phyloP scores from a whole-genome alignment of 23 tunicate species.

The Ciona savignyi region DNA sequence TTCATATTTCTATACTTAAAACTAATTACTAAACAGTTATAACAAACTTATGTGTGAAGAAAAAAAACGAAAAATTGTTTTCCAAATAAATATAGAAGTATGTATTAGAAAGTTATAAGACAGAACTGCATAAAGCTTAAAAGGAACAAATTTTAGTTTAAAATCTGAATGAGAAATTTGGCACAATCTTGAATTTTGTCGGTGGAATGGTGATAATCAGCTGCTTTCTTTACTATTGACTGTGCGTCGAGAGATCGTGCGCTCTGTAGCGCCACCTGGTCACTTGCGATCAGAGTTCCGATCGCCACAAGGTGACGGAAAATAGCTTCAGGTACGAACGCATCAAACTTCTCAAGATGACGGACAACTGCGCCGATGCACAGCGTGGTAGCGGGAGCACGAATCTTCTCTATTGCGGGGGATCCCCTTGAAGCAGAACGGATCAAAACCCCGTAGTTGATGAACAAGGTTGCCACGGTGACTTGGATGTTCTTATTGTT shows the following conservation, averaged over 20 bases:
- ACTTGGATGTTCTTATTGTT: slow-evolving; percentile 41
- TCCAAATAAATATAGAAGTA: too few species aligned
- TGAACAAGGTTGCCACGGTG: slow-evolving; percentile 40
- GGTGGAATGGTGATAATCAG: not conserved
- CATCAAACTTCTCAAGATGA: slow-evolving; percentile 4
- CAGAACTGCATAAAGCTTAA: too few species aligned
- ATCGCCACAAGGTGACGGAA: slow-evolving; percentile 54
- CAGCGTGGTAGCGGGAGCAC: slow-evolving; percentile 2
- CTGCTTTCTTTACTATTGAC: slow-evolving; percentile 17
- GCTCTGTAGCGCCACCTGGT: slow-evolving; percentile 17
- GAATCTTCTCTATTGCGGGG: not conserved
- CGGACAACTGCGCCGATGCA: slow-evolving; percentile 12
- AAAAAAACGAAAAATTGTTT: too few species aligned
- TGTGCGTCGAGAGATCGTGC: slow-evolving; percentile 30
- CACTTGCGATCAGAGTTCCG: slow-evolving; percentile 35
- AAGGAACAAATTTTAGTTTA: not conserved
- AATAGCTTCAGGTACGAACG: slow-evolving; percentile 34
- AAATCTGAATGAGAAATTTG: slow-evolving; percentile 2
- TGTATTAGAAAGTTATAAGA: too few species aligned
- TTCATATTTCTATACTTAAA: too few species aligned
- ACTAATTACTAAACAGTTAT: too few species aligned
- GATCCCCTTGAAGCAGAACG: not conserved
- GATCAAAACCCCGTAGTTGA: slow-evolving; percentile 41
- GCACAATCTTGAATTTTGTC: slow-evolving; percentile 18
- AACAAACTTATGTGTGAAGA: too few species aligned